Conservation (phyloP, 2,797 vertebrate genomes). For the Cottoperca gobio region DNA sequence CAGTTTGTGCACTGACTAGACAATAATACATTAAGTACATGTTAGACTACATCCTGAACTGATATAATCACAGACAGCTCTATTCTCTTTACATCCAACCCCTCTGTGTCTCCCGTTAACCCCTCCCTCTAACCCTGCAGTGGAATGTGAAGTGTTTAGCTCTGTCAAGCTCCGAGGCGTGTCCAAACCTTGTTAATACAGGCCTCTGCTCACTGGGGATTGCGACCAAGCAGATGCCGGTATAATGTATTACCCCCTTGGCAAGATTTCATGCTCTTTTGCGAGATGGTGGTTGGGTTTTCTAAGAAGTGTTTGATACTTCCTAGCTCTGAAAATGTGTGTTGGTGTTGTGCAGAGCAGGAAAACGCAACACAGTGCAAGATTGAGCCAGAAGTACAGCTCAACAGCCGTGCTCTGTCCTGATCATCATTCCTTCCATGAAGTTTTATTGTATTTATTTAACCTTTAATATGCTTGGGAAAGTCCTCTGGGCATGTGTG, state of each 20-base stretch:
- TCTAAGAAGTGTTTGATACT: conserved; percentile 29
- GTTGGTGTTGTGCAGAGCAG: background rate
- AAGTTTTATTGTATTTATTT: conserved; percentile 40
- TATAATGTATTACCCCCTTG: conserved; percentile 48
- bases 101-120: background rate
- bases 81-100: conserved; percentile 9
- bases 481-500: background rate
- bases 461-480: conserved; percentile 22
- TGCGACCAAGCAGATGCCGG: conserved; percentile 59
- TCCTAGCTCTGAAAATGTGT: background rate
- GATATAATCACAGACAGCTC: conserved; percentile 40
- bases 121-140: conserved; percentile 53
- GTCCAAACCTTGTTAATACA: conserved; percentile 75
- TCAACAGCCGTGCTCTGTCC: background rate
- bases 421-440: background rate
- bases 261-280: conserved; percentile 42
- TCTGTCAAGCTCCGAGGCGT: conserved; percentile 52
- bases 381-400: background rate
- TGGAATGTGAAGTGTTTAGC: conserved; percentile 75
- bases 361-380: conserved; percentile 11
- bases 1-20: conserved; percentile 3
- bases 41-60: conserved; percentile 11
- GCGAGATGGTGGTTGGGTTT: conserved; percentile 25
- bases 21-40: conserved; percentile 26
- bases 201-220: conserved; percentile 55